Conservation (phyloP, 2,797 vertebrate species). For the Coilia nasus region DNA sequence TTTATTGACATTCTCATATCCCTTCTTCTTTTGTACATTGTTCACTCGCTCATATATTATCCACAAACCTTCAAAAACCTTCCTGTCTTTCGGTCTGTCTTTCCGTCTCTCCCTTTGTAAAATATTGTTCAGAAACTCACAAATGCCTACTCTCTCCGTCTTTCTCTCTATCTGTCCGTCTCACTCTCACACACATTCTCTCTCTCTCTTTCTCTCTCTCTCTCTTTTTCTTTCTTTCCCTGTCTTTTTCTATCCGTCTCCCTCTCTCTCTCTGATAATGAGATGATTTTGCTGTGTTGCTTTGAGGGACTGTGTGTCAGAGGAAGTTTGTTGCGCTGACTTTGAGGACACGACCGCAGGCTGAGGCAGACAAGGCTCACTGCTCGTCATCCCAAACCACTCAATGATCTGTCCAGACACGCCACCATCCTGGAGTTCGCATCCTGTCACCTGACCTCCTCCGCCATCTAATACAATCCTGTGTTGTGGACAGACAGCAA, state of each 20-base stretch:
- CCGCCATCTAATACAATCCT: too few species aligned
- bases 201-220: too few species aligned
- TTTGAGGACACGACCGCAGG: slow-evolving; percentile 65
- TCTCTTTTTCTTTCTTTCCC: background rate
- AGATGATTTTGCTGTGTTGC: slow-evolving; percentile 68
- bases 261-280: slow-evolving; percentile 52
- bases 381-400: background rate
- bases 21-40: too few species aligned
- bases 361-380: slow-evolving; percentile 25
- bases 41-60: too few species aligned
- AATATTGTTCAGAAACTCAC: too few species aligned
- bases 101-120: slow-evolving; percentile 38
- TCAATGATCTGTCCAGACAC: slow-evolving; percentile 8
- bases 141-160: too few species aligned
- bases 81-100: slow-evolving; percentile 1
- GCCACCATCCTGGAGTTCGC: background rate
- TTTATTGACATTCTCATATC: too few species aligned
- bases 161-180: too few species aligned
- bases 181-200: too few species aligned
- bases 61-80: background rate
- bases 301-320: slow-evolving; percentile 72
- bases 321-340: slow-evolving; percentile 64
- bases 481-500: too few species aligned
- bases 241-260: background rate
- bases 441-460: background rate